Base-by-base conservation (phyloP, 2,888 invertebrate species). In the Keiferia lycopersicella region DNA sequence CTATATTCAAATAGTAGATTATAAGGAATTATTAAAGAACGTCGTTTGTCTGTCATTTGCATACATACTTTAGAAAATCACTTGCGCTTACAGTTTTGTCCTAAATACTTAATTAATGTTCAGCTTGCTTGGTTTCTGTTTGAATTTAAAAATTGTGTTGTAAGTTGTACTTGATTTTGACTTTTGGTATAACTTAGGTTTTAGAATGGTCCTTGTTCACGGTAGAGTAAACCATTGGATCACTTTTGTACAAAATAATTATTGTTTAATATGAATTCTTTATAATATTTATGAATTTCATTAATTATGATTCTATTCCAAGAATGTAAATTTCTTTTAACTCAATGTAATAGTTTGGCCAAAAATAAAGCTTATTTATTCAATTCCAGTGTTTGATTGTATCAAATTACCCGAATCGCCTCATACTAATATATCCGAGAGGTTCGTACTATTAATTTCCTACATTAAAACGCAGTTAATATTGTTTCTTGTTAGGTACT, bases 351-450 rank as follows among this genome's bases (percentile, higher is more conserved):
- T 88, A 88, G 88, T 90, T 88, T 91, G 88, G 90, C 88, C 88
- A 89, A 90, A 88, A 88, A 90, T 91, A 91, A 90, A 91, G 91
- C 91, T 90, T 91, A 91, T 91, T 91, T 91, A 91, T 91, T 90
- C 88, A 82, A 62, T 0, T 20, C 34, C 50, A n/a, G 58, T 64
- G 68, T 79, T 77, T 71, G 72, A 45, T 45, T 45, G 45, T 7
- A 45, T 45, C n/a, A 16, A 45, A n/a, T 34, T 34, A 34, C 4
- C 34, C 34, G 34, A 10, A 1, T 8, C 34, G 3, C 10, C 8
- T 10, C 34, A n/a, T n/a, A n/a, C n/a, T n/a, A n/a, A n/a, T n/a
- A n/a, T n/a, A n/a, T n/a, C n/a, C n/a, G n/a, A n/a, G n/a, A n/a
- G n/a, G n/a, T n/a, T n/a, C n/a, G n/a, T n/a, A n/a, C n/a, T n/a